phyloP scores from a whole-genome alignment of 2,888 invertebrate genomes.

The Pollenia angustigena region DNA sequence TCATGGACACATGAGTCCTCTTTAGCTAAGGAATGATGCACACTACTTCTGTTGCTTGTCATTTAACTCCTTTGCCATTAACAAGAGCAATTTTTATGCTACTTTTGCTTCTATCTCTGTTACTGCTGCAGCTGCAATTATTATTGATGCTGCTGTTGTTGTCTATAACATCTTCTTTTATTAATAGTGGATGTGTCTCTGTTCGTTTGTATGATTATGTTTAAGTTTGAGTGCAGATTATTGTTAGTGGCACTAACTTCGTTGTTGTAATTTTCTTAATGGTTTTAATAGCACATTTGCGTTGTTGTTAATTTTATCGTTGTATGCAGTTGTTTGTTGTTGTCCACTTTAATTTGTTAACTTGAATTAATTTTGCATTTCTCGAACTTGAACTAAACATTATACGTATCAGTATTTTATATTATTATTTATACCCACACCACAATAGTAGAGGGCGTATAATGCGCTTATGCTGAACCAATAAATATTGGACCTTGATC shows the following conservation, averaged over 20 bases:
- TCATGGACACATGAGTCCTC: slow-evolving; percentile 40
- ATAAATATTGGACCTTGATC: too few relatives aligned
- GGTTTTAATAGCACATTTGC: slow-evolving; percentile 50
- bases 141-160: slow-evolving; percentile 36
- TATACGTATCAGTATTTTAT: not conserved
- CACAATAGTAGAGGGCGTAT: too few relatives aligned
- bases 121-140: slow-evolving; percentile 10
- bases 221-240: slow-evolving; percentile 38
- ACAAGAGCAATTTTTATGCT: not conserved
- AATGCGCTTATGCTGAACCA: too few relatives aligned
- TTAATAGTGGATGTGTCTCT: not conserved
- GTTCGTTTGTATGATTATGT: not conserved
- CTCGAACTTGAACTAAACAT: not conserved
- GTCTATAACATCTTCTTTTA: not conserved
- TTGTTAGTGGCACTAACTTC: slow-evolving; percentile 3
- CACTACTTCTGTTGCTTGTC: not conserved
- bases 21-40: slow-evolving; percentile 1
- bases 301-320: slow-evolving; percentile 24
- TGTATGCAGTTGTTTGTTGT: slow-evolving; percentile 26
- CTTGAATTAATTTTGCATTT: slow-evolving; percentile 32
- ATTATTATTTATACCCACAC: too few relatives aligned
- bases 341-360: slow-evolving; percentile 49
- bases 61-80: slow-evolving; percentile 24
- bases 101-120: slow-evolving; percentile 14
- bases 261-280: slow-evolving; percentile 59